Evolutionary conservation across 2,797 vertebrate genomes (phyloP), one percentile per base, ranked within the genome.

Genomic region (Clarias fuscus): DNA sequence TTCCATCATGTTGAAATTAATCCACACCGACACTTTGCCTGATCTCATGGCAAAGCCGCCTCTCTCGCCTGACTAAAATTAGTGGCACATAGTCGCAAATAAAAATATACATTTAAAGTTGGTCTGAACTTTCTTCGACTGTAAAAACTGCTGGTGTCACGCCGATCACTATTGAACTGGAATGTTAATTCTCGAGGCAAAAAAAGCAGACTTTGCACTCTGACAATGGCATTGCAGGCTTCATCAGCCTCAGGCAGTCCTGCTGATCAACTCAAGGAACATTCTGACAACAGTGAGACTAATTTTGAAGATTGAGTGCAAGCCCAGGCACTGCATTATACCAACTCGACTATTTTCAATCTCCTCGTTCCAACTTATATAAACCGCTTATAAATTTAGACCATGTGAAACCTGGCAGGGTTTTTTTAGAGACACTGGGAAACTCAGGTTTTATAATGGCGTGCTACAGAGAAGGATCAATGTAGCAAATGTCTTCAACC

Each of bases 1-100:
- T 83, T 81, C 56, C 70, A 53, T 53, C 61, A 72, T 62, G 59
- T 83, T 90, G 83, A 90, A 84, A 88, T 89, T 84, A 89, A 90
- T 88, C 84, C 84, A 71, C 72, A 27, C 84, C 86, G 86, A 85
- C 90, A 88, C 64, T 77, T 62, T 40, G 53, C 70, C 76, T 84
- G 43, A 83, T 86, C 88, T 88, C 67, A 53, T 82, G 85, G 80
- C 80, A 80, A 86, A 83, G 75, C 76, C 3, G 37, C 81, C 87
- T 87, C 90, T 90, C 84, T 67, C 67, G 70, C 86, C 77, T 85
- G 85, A 78, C 67, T 68, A 33, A 88, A 87, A 84, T 80, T 59
- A 62, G 65, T 75, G 72, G 79, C 73, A 11, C 58, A 24, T 43
- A 64, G 64, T 68, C 53, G 37, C 15, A 43, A 72, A 83, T 62